phyloP scores from a whole-genome alignment of 1,140 invertebrate genomes.

The Atta cephalotes region DNA sequence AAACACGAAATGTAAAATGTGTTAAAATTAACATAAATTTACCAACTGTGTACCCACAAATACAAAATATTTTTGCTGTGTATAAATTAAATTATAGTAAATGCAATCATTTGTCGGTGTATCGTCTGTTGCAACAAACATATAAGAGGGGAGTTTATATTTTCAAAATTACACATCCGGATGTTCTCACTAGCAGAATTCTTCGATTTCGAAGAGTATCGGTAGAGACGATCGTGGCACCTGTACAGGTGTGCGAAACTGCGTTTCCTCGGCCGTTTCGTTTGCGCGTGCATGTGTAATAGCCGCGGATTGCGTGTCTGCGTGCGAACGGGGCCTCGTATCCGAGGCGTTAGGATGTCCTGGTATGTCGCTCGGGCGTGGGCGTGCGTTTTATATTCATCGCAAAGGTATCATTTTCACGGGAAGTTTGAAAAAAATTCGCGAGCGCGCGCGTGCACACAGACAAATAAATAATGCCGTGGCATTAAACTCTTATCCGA shows the following conservation, averaged over 20 bases:
- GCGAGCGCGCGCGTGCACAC: constrained; percentile 29
- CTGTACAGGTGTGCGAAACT: constrained; percentile 68
- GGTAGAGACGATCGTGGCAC: constrained; percentile 41
- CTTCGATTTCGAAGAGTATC: constrained; percentile 55
- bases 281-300: constrained; percentile 57
- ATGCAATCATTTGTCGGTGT: no score
- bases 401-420: constrained; percentile 77
- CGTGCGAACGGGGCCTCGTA: constrained; percentile 71
- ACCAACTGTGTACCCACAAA: no score
- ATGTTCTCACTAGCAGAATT: constrained; percentile 62
- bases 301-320: constrained; percentile 27
- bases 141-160: neutral
- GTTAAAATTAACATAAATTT: no score
- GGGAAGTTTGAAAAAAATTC: constrained; percentile 71
- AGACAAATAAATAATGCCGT: constrained; percentile 76
- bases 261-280: constrained; percentile 33
- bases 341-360: constrained; percentile 65
- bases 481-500: constrained; percentile 77
- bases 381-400: constrained; percentile 78
- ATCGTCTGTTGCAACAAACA: neutral
- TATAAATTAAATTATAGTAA: no score
- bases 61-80: no score
- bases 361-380: constrained; percentile 70
- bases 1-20: no score
- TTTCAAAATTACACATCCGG: constrained; percentile 31